Base-by-base conservation (phyloP, 2,888 invertebrate genomes). In the Antitype chi region DNA sequence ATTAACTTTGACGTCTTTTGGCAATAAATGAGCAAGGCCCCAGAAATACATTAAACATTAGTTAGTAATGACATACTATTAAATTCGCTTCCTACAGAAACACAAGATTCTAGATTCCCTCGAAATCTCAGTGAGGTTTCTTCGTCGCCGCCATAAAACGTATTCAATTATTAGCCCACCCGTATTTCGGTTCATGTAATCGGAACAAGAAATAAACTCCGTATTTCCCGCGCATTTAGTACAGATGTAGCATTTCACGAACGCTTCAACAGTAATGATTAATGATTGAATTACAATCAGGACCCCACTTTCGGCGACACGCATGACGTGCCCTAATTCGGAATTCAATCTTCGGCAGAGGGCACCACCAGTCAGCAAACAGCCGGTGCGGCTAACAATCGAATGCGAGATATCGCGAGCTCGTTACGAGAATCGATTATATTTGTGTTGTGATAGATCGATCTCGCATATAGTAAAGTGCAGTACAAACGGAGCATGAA, bases 311-410 rank as follows among this genome's bases (percentile, higher is more conserved):
- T 86, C 81, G 67, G 72, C 71, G 79, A 81, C 85, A 89, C 81
- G 86, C 84, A 87, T 87, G 84, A 84, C 81, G 78, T 83, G 78
- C 83, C 82, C 88, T 87, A 87, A 89, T 91, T 88, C 85, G 72
- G 85, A 89, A 90, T 91, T 87, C 88, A 90, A 91, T 92, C 90
- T 90, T 88, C 78, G 76, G 78, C 82, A 80, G 78, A 67, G 84
- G 82, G 79, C 77, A 82, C 74, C 86, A 80, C 77, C 64, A 80
- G 70, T 75, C 72, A 38, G 78, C 87, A 87, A 87, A 88, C 88
- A 91, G 88, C 85, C 84, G 85, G 71, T 81, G 80, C 69, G 74
- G 71, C 82, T 85, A 83, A 85, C 84, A 88, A 87, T 81, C 76
- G 81, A 80, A 83, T 76, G 66, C 62, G 81, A 88, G 78, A 88